These are phyloP conservation scores for Lepilemur septentrionalis DNA, from an alignment of 2,797 vertebrate species.

Conservation along the genomic window DNA sequence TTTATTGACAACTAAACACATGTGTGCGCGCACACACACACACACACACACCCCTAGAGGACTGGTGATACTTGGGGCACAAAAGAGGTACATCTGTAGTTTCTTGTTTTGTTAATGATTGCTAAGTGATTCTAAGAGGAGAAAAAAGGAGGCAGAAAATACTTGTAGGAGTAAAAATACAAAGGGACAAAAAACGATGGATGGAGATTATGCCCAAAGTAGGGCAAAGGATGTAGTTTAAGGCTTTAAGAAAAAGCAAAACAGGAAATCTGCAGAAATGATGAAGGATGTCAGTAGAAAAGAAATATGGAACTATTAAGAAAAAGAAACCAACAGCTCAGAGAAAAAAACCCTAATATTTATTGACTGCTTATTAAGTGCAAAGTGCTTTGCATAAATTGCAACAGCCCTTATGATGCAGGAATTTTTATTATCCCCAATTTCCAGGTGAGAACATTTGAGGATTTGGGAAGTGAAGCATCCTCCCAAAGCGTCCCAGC, in stretches of 20 bases:
- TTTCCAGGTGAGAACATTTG: not conserved
- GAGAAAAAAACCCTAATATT: not conserved
- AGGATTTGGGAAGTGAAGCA: not conserved
- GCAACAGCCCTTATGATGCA: rapidly evolving
- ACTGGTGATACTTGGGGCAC: not conserved
- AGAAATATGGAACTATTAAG: not conserved
- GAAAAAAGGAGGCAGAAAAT: not conserved
- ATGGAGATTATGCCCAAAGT: not conserved
- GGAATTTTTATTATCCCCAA: not conserved
- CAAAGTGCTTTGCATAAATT: not conserved
- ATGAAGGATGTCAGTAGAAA: not conserved
- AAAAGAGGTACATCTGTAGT: not conserved
- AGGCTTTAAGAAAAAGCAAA: not conserved
- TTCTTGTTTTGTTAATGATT: not conserved
- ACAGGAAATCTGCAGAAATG: not conserved
- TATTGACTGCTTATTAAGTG: not conserved
- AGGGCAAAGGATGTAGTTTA: not conserved
- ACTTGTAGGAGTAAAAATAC: not conserved
- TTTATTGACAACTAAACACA: not conserved
- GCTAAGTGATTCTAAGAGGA: not conserved
- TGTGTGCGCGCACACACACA: not conserved
- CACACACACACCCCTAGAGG: not conserved
- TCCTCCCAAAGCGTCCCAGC: not conserved
- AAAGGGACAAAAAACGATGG: not conserved
- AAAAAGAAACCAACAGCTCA: not conserved